These are phyloP conservation scores for Gari tellinella DNA, from an alignment of 2,888 invertebrate species.

Conservation along the genomic window DNA sequence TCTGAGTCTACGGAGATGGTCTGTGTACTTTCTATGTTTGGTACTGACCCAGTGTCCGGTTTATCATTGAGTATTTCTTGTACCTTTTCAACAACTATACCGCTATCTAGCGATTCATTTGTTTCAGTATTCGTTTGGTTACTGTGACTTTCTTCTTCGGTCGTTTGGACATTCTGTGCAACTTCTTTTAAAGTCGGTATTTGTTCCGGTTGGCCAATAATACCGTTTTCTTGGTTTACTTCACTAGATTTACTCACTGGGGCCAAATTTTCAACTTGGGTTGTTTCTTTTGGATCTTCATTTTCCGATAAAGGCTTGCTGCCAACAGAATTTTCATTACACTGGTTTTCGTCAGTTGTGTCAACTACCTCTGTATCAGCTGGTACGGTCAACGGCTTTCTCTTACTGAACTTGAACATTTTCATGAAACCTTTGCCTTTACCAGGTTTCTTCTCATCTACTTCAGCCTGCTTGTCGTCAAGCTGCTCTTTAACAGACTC, in stretches of 20 bases:
- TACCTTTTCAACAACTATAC: conserved; percentile 48
- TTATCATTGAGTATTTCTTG: conserved; percentile 9
- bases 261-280: neutral
- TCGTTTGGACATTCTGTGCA: neutral
- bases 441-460: conserved; percentile 15
- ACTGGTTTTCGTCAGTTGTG: too few species aligned
- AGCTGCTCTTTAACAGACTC: conserved; percentile 30
- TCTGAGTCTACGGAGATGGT: neutral
- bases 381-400: conserved; percentile 21
- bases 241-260: neutral
- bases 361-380: neutral
- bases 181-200: neutral
- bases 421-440: conserved; percentile 30
- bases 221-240: neutral
- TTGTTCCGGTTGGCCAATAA: too few species aligned
- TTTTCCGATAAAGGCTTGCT: too few species aligned
- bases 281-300: neutral
- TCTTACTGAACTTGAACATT: conserved; percentile 59
- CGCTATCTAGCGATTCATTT: conserved; percentile 52
- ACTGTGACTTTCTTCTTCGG: neutral
- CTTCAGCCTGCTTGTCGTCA: conserved; percentile 2
- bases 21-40: neutral
- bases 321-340: too few species aligned
- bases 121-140: conserved; percentile 22
- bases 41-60: too few species aligned